These are phyloP conservation scores for Anolis carolinensis DNA, from an alignment of 2,113 vertebrate species.

Conservation along the genomic window DNA sequence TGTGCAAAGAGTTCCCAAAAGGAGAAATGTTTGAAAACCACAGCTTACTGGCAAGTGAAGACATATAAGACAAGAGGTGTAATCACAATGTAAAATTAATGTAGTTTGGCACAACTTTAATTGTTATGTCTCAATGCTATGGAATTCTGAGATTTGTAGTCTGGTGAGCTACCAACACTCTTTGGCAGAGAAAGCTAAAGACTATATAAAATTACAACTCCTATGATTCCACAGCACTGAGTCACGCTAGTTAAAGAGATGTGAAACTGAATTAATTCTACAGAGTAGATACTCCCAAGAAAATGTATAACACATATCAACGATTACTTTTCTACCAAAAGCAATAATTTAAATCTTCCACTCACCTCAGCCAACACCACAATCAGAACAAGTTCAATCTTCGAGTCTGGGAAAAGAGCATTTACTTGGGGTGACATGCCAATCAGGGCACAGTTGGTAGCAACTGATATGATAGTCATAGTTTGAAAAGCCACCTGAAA, in stretches of 20 bases:
- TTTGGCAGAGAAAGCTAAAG: no score
- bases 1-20: background rate
- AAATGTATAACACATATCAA: background rate
- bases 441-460: constrained; percentile 95
- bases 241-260: no score
- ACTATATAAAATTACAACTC: no score
- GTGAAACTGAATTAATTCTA: no score
- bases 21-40: background rate
- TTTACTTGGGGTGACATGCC: constrained; percentile 94
- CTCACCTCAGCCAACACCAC: constrained; percentile 89
- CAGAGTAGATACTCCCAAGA: no score
- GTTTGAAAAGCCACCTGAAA: constrained; percentile 95
- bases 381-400: constrained; percentile 86
- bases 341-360: constrained; percentile 31
- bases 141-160: no score
- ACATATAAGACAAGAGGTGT: background rate
- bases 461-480: constrained; percentile 93
- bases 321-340: background rate
- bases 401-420: constrained; percentile 84
- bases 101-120: no score
- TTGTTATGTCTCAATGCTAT: no score
- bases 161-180: no score
- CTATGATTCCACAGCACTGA: no score
- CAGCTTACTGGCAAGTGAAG: rapidly evolving
- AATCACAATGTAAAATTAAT: no score